These are phyloP conservation scores for Lepisosteus oculatus DNA, from an alignment of 2,113 vertebrate species.

Conservation along the genomic window DNA sequence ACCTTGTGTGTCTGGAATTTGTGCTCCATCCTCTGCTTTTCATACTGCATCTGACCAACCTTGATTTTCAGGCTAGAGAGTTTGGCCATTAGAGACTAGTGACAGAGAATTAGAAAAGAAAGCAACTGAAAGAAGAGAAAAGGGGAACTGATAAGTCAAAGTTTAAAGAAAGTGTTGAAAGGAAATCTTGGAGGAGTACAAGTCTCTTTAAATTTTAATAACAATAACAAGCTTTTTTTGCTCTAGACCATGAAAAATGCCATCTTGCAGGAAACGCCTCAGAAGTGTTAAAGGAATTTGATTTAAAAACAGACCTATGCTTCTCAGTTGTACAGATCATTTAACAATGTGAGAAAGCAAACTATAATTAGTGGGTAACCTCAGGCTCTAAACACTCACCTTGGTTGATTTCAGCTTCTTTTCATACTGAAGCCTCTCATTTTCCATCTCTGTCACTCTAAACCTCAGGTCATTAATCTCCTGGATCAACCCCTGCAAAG, in stretches of 20 bases:
- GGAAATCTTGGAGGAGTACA: conserved; percentile 1
- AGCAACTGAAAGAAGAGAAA: conserved; percentile 44
- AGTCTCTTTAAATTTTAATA: background rate
- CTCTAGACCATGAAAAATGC: too few relatives aligned
- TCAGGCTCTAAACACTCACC: conserved; percentile 63
- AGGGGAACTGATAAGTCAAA: conserved; percentile 29
- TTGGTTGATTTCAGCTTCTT: conserved; percentile 93
- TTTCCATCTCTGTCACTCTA: conserved; percentile 85
- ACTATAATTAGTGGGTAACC: too few relatives aligned
- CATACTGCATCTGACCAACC: conserved; percentile 97
- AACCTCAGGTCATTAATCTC: conserved; percentile 86
- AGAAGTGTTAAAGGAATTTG: too few relatives aligned
- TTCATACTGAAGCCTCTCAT: conserved; percentile 85
- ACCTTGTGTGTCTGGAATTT: conserved; percentile 88
- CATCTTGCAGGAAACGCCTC: too few relatives aligned
- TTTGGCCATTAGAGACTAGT: conserved; percentile 96
- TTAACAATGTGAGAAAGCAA: too few relatives aligned
- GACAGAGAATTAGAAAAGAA: conserved; percentile 51
- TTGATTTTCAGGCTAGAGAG: conserved; percentile 99
- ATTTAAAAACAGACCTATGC: background rate
- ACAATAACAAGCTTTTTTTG: too few relatives aligned
- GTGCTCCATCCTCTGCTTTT: conserved; percentile 93
- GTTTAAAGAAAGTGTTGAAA: conserved; percentile 12
- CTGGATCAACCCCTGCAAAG: conserved; percentile 78
- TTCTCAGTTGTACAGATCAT: background rate